Evolutionary conservation across 2,113 vertebrate genomes (phyloP).

Genomic region (Parus major): DNA sequence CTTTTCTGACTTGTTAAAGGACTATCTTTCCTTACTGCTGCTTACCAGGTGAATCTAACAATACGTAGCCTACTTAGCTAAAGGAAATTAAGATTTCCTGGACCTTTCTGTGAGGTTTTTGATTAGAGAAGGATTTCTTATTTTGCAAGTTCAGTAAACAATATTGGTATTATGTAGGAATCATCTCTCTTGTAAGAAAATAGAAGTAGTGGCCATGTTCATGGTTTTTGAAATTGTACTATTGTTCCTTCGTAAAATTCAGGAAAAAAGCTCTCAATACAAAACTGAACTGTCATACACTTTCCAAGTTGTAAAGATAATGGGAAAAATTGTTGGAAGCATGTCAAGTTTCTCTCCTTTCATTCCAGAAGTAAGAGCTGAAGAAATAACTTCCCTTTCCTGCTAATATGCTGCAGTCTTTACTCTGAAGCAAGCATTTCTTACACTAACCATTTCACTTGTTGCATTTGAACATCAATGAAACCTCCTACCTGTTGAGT

Average conservation of each 20-base stretch:
- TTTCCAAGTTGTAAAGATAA: not conserved
- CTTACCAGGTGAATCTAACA: not conserved
- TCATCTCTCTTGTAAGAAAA: not conserved
- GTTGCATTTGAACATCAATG: slow-evolving; percentile 84
- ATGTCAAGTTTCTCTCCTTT: slow-evolving; percentile 21
- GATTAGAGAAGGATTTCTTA: not conserved
- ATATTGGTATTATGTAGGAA: not conserved
- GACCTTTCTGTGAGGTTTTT: not conserved
- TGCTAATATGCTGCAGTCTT: slow-evolving; percentile 39
- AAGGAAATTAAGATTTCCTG: not conserved
- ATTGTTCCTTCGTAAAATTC: not conserved
- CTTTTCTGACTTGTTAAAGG: not conserved
- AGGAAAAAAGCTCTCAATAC: not conserved
- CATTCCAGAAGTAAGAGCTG: not conserved
- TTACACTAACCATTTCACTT: slow-evolving; percentile 61
- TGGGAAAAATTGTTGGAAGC: not conserved
- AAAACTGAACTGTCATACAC: not conserved
- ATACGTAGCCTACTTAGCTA: not conserved
- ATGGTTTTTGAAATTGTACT: not conserved
- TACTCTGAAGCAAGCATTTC: slow-evolving; percentile 50
- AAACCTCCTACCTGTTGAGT: slow-evolving; percentile 68
- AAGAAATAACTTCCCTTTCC: slow-evolving; percentile 22
- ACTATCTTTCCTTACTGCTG: not conserved
- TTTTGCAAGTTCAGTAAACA: not conserved
- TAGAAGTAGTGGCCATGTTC: not conserved